Evolutionary conservation across 2,113 vertebrate species (phyloP).

Genomic region (Diadophis punctatus): DNA sequence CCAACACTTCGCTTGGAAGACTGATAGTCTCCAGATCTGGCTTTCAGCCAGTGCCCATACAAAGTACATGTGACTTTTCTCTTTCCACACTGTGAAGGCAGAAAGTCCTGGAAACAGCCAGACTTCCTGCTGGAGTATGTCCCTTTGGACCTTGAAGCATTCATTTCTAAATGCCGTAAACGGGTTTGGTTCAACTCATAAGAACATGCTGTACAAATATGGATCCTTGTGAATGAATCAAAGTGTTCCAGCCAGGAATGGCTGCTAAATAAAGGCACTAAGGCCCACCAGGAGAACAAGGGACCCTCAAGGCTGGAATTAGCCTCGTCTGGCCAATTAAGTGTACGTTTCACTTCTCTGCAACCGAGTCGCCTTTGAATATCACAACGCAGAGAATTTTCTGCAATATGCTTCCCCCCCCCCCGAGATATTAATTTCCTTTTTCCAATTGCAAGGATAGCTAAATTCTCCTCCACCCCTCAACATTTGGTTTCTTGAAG

Average conservation of each 20-base stretch:
- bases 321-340: neutral
- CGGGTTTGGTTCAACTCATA: neutral
- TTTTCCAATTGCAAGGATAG: neutral
- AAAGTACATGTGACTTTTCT: neutral
- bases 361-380: neutral
- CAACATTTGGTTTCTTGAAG: slow-evolving; percentile 20
- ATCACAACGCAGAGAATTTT: neutral
- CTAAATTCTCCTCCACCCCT: neutral
- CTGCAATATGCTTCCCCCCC: neutral
- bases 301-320: neutral
- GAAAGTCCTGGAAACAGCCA: neutral
- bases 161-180: neutral
- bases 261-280: neutral
- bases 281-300: neutral
- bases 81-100: neutral
- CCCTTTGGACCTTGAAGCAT: neutral
- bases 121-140: neutral
- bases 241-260: neutral
- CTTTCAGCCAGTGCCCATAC: neutral
- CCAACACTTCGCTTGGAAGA: neutral
- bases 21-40: neutral
- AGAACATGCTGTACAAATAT: neutral
- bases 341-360: neutral
- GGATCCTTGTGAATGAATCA: neutral
- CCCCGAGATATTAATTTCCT: neutral